These are phyloP conservation scores for Sorex fumeus DNA, from an alignment of 2,113 vertebrate species.

Conservation along the genomic window DNA sequence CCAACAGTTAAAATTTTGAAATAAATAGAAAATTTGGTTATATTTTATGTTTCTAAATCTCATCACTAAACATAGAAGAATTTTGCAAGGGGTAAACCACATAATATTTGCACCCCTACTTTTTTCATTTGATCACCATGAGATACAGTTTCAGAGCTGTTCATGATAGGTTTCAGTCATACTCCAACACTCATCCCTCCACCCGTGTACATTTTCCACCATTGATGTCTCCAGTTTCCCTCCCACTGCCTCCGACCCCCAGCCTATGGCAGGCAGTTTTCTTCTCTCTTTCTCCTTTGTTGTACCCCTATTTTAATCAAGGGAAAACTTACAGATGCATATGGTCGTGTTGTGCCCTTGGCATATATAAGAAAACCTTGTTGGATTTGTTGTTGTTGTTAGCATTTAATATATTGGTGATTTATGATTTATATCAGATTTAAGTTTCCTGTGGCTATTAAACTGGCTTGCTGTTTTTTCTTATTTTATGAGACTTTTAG, in stretches of 20 bases:
- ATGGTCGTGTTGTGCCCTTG: neutral
- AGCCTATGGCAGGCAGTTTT: too few species aligned
- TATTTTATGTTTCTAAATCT: constrained; percentile 19
- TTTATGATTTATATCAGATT: constrained; percentile 60
- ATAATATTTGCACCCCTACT: constrained; percentile 42
- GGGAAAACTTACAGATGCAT: neutral
- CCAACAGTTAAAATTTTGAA: constrained; percentile 52
- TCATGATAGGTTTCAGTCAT: too few species aligned
- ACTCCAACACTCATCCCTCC: too few species aligned
- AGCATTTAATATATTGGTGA: constrained; percentile 35
- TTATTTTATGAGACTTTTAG: constrained; percentile 60
- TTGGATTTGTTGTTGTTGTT: constrained; percentile 18
- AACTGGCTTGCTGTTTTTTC: too few species aligned
- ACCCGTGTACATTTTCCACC: too few species aligned
- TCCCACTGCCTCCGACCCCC: too few species aligned
- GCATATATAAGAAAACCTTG: neutral
- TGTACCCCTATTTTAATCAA: constrained; percentile 51
- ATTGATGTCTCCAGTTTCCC: too few species aligned
- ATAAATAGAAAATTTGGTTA: constrained; percentile 46
- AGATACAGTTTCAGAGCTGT: too few species aligned
- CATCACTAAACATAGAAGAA: constrained; percentile 47
- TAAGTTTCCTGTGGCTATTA: neutral
- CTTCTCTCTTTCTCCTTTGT: neutral
- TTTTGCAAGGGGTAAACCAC: constrained; percentile 57
- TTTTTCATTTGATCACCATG: too few species aligned